Conservation (phyloP, 2,113 vertebrate species). For the Emydura subglobosa region DNA sequence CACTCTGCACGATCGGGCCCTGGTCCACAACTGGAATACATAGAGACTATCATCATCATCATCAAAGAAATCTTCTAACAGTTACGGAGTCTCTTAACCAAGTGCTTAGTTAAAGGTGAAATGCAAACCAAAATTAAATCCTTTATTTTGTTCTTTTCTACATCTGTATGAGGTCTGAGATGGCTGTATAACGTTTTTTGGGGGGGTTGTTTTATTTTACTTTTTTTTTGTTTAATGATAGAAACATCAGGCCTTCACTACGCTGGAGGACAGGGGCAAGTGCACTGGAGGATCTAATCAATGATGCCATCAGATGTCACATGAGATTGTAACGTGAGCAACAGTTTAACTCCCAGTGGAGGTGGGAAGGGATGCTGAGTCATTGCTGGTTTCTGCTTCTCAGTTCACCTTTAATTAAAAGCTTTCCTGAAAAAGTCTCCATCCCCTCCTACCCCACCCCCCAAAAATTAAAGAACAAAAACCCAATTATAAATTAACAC, state of each 20-base stretch:
- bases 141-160: background rate
- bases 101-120: background rate
- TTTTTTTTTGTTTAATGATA: accelerated
- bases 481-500: background rate
- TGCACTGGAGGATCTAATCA: background rate
- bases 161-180: background rate
- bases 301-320: constrained; percentile 34
- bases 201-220: accelerated
- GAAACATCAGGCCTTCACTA: background rate
- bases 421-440: background rate
- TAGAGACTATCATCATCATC: no score
- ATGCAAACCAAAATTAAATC: background rate
- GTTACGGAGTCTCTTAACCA: accelerated
- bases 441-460: background rate
- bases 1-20: background rate
- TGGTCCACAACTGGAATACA: background rate
- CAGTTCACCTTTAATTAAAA: constrained; percentile 30
- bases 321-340: constrained; percentile 70
- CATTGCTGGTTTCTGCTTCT: constrained; percentile 26
- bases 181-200: background rate
- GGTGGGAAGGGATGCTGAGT: constrained; percentile 69
- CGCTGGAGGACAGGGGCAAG: background rate
- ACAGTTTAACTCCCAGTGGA: constrained; percentile 50
- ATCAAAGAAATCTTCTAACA: background rate
- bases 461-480: accelerated